Conservation (phyloP, 2,888 invertebrate species). For the Apamea monoglypha region DNA sequence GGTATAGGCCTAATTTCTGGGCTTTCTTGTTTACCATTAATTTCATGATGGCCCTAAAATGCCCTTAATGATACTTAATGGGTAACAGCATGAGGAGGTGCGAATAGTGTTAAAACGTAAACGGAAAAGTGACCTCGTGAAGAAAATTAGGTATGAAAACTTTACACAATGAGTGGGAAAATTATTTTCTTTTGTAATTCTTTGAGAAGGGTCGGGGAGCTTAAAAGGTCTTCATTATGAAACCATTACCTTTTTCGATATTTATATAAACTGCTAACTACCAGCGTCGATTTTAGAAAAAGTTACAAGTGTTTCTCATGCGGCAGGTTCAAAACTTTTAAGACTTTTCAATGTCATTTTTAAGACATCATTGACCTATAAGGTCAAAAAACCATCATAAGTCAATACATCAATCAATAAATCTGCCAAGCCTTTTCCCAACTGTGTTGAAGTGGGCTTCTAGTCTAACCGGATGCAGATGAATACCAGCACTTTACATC, state of each 20-base stretch:
- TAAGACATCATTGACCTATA: neutral
- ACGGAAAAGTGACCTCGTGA: neutral
- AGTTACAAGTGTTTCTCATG: neutral
- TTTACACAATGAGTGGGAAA: neutral
- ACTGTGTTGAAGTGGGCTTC: neutral
- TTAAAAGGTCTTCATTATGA: neutral
- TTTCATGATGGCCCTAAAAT: constrained; percentile 35
- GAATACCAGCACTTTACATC: neutral
- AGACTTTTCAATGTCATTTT: neutral
- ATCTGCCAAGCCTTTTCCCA: neutral
- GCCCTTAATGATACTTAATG: constrained; percentile 17
- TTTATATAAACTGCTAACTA: neutral
- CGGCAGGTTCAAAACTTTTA: no score
- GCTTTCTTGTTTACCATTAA: constrained; percentile 41
- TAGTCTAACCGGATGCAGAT: neutral
- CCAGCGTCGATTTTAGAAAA: neutral
- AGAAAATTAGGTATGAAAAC: neutral
- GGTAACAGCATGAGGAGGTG: neutral
- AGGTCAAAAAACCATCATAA: neutral
- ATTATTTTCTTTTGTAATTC: neutral
- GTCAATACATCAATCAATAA: neutral
- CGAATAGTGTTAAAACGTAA: constrained; percentile 17
- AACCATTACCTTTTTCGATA: neutral
- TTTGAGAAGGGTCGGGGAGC: neutral
- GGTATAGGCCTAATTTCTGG: constrained; percentile 30